Evolutionary conservation across 2,113 vertebrate species (phyloP).

Genomic region (Castor canadensis): DNA sequence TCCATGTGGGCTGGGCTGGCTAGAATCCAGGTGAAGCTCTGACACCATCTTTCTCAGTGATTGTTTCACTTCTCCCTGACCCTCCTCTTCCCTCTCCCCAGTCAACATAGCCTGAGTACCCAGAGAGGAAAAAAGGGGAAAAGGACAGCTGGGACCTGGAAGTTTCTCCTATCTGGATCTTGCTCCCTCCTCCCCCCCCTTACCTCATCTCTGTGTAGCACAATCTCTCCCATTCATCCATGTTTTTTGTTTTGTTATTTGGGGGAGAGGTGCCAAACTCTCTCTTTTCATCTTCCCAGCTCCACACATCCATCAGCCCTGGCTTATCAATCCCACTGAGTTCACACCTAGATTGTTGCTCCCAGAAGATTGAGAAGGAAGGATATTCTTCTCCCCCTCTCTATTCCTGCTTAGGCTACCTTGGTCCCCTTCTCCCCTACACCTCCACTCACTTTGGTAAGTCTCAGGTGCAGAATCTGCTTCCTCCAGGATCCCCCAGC

Average conservation of each 20-base stretch:
- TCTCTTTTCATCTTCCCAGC: background rate
- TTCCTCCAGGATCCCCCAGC: background rate
- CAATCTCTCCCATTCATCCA: background rate
- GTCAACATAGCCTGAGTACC: background rate
- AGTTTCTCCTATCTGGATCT: background rate
- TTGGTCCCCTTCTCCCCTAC: background rate
- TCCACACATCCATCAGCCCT: background rate
- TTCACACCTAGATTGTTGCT: background rate
- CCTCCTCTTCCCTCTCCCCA: background rate
- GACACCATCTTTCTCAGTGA: too few species aligned
- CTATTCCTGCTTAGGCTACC: background rate
- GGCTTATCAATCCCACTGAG: background rate
- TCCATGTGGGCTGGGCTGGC: background rate
- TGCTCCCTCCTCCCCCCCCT: background rate
- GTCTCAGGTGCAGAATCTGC: background rate
- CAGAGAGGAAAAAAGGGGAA: background rate
- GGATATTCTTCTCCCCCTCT: accelerated
- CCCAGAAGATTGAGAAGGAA: accelerated
- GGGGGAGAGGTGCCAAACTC: background rate
- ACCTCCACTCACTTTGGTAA: background rate
- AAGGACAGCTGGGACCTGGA: background rate
- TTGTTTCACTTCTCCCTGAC: background rate
- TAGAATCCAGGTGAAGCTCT: background rate
- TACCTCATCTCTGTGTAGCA: background rate
- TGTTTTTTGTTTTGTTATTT: background rate